A percentile compares a stretch with the other conserved stretches of the same genome.
Conservation (phyloP, 2,113 vertebrate genomes). For the Platichthys flesus region DNA sequence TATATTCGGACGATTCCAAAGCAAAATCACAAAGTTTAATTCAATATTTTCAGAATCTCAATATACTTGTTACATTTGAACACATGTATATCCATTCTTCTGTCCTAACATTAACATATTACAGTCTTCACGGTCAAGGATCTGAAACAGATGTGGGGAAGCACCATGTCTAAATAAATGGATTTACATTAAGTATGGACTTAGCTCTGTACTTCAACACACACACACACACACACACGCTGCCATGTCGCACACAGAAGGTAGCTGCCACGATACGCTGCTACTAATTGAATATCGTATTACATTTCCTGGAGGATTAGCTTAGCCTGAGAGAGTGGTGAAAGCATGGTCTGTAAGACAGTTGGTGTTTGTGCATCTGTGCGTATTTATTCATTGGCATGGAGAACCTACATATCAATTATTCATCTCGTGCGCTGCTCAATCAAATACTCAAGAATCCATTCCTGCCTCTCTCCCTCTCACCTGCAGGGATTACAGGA, state of each 20-base stretch:
- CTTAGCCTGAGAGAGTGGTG: slow-evolving; percentile 59
- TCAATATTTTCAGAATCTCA: background rate
- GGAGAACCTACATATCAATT: slow-evolving; percentile 69
- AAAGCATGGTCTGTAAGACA: slow-evolving; percentile 43
- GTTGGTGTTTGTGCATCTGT: slow-evolving; percentile 53
- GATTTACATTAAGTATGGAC: slow-evolving; percentile 57
- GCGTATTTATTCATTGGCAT: slow-evolving; percentile 55
- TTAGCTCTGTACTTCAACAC: slow-evolving; percentile 6
- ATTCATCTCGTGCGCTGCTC: slow-evolving; percentile 74
- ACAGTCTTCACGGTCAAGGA: background rate
- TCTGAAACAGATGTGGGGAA: background rate
- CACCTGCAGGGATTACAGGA: slow-evolving; percentile 72
- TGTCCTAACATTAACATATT: background rate
- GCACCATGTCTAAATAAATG: slow-evolving; percentile 16
- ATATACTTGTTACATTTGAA: background rate
- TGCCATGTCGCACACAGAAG: slow-evolving; percentile 39
- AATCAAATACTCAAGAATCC: slow-evolving; percentile 72
- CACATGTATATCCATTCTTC: background rate
- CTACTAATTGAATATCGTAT: slow-evolving; percentile 70
- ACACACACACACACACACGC: slow-evolving; percentile 10
- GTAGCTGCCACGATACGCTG: slow-evolving; percentile 29
- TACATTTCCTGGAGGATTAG: slow-evolving; percentile 75
- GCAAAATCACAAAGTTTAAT: background rate
- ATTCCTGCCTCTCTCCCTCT: slow-evolving; percentile 44
- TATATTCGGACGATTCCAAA: slow-evolving; percentile 13